Evolutionary conservation across 2,888 invertebrate genomes (phyloP).

Genomic region (Drosophila paucipuncta): DNA sequence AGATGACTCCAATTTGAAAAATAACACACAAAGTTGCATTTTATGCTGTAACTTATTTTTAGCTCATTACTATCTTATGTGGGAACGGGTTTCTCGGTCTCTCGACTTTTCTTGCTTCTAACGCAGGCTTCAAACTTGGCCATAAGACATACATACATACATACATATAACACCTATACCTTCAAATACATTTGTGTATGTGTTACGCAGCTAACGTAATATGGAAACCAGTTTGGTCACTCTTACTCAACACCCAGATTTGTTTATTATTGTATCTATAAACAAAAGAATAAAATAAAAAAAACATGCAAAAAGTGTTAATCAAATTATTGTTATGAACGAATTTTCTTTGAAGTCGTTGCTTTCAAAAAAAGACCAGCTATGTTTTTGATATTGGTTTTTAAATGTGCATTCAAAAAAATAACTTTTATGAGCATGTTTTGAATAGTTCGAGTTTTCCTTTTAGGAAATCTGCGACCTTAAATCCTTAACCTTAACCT

Average conservation of each 20-base stretch:
- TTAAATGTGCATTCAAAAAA: background rate
- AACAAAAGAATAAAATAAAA: constrained; percentile 2
- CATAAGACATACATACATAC: constrained; percentile 13
- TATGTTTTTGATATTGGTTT: background rate
- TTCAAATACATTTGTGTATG: background rate
- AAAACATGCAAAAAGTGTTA: constrained; percentile 2
- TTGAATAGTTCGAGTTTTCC: background rate
- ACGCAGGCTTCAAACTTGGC: constrained; percentile 34
- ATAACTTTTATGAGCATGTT: background rate
- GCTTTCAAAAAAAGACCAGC: too few relatives aligned
- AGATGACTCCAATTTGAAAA: constrained; percentile 51
- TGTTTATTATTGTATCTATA: constrained; percentile 40
- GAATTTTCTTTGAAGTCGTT: background rate
- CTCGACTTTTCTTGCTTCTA: constrained; percentile 53
- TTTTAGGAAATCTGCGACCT: background rate
- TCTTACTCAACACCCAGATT: constrained; percentile 68
- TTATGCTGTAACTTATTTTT: constrained; percentile 77
- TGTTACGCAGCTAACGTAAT: constrained; percentile 39
- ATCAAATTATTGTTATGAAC: constrained; percentile 8
- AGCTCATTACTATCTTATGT: constrained; percentile 56
- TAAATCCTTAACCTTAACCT: background rate
- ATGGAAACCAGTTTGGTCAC: constrained; percentile 78
- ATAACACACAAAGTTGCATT: constrained; percentile 38
- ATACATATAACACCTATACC: constrained; percentile 9
- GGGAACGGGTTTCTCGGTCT: constrained; percentile 69